Evolutionary conservation across 2,888 invertebrate species (phyloP), one percentile per base, ranked within the genome.

Genomic region (Heteromurus nitidus): DNA sequence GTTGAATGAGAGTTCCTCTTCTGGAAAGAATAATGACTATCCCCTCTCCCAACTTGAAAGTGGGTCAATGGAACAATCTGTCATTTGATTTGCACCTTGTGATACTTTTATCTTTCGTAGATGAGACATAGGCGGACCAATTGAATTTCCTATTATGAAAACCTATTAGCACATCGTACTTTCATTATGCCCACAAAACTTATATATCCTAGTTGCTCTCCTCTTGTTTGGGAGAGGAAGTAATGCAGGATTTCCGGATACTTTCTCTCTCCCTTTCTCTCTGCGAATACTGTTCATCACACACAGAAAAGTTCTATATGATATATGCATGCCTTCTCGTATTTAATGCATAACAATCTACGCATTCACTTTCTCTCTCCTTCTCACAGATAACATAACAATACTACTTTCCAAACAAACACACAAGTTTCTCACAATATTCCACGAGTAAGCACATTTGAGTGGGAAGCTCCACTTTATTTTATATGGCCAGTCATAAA

Each of bases 391-490:
- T 5, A 36, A 36, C 5, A 36, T 9, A 36, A 36, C 47, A 47
- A 5, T 47, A n/a, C 3, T 26, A 55, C 26, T 55, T 9, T 24
- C 55, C n/a, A n/a, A n/a, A n/a, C n/a, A n/a, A n/a, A n/a, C n/a
- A n/a, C n/a, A n/a, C n/a, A n/a, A n/a, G n/a, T n/a, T n/a, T n/a
- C n/a, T n/a, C n/a, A n/a, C n/a, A n/a, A 16, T n/a, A 47, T 47
- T 16, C n/a, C 47, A 62, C 18, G 62, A 62, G 62, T 62, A 65
- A 42, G 65, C 65, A 65, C 42, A 42, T 65, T 42, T 44, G 65
- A 20, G 36, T 2, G 28, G 26, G 31, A 60, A n/a, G 30, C 42
- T 16, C 24, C 22, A 24, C 30, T n/a, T n/a, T n/a, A 18, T 62
- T 62, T 62, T 30, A 65, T 36, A 22, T 42, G 36, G 65, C 26